These are phyloP conservation scores for Tragelaphus oryx DNA, from an alignment of 2,797 vertebrate species.

Conservation along the genomic window DNA sequence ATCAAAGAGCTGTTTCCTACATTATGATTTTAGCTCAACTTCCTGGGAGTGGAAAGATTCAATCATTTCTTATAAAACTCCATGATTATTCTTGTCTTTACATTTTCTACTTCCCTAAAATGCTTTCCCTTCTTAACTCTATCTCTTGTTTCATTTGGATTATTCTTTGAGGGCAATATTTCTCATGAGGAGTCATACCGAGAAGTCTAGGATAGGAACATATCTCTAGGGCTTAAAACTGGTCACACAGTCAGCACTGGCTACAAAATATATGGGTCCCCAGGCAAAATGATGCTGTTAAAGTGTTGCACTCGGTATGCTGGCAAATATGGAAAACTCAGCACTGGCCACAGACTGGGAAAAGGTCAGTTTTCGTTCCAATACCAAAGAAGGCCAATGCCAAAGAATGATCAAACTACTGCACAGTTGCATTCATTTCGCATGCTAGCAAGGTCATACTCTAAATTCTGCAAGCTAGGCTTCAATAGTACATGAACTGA, in stretches of 20 bases:
- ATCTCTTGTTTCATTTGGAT: background rate
- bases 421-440: background rate
- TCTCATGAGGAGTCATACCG: background rate
- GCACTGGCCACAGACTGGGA: background rate
- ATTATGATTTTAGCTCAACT: slow-evolving; percentile 55
- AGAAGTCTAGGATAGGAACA: background rate
- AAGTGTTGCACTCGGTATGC: background rate
- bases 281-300: background rate
- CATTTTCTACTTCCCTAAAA: slow-evolving; percentile 22
- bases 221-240: background rate
- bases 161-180: background rate
- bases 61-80: slow-evolving; percentile 41
- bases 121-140: background rate
- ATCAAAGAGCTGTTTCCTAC: slow-evolving; percentile 61
- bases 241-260: background rate
- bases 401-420: background rate
- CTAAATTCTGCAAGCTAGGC: background rate
- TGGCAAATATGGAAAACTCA: background rate
- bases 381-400: background rate
- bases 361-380: background rate
- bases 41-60: slow-evolving; percentile 36
- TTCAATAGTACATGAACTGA: background rate
- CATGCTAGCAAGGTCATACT: background rate
- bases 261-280: background rate
- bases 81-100: slow-evolving; percentile 41